Evolutionary conservation across 2,113 vertebrate species (phyloP).

Genomic region (Rhodinocichla rosea): DNA sequence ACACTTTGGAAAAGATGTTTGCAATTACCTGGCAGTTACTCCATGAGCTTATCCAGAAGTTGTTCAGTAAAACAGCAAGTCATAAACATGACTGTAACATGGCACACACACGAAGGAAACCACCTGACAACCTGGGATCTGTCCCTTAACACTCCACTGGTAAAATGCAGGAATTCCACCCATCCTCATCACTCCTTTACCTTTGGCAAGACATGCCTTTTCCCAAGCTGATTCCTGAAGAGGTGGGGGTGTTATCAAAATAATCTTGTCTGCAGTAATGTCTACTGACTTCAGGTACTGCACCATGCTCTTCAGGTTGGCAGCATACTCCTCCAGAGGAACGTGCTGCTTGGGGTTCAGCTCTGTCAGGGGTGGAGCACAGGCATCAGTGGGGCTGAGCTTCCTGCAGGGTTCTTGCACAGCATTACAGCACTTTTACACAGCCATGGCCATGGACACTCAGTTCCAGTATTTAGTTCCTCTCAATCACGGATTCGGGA

Average conservation of each 20-base stretch:
- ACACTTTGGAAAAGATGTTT: background rate
- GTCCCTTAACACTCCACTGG: background rate
- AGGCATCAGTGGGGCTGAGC: fast-evolving
- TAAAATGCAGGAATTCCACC: background rate
- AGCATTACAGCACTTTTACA: fast-evolving
- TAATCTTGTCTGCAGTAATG: constrained; percentile 73
- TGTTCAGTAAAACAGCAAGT: background rate
- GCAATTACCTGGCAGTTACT: background rate
- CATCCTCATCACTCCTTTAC: constrained; percentile 33
- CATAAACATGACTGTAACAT: background rate
- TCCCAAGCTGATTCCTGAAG: constrained; percentile 86
- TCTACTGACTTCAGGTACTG: constrained; percentile 75
- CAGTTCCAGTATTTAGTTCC: background rate
- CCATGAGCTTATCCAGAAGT: background rate
- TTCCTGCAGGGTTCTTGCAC: background rate
- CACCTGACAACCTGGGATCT: background rate
- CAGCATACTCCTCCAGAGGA: constrained; percentile 83
- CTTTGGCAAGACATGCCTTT: constrained; percentile 83
- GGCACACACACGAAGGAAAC: background rate
- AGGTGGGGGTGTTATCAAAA: constrained; percentile 89
- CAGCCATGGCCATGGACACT: fast-evolving
- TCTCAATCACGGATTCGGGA: fast-evolving
- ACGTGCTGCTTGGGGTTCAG: constrained; percentile 89
- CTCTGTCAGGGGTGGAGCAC: constrained; percentile 61
- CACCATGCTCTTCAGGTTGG: constrained; percentile 82